Evolutionary conservation across 2,888 invertebrate genomes (phyloP).

Genomic region (Gymnoscelis rufifasciata): DNA sequence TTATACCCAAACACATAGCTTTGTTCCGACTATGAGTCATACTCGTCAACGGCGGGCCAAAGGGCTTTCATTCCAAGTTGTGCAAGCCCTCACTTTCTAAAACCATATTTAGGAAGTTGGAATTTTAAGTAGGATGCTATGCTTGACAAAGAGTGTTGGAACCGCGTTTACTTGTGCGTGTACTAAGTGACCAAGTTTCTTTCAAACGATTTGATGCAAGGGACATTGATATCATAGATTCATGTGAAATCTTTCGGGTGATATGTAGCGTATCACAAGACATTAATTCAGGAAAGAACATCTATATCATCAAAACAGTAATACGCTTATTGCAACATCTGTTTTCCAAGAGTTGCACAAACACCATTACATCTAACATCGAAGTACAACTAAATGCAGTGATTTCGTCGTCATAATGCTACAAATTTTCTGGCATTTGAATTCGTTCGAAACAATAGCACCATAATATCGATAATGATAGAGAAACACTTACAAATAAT

Average conservation of each 20-base stretch:
- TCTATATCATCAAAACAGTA: too few relatives aligned
- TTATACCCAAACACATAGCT: constrained; percentile 13
- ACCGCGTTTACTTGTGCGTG: too few relatives aligned
- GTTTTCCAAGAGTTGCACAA: too few relatives aligned
- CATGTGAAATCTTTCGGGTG: too few relatives aligned
- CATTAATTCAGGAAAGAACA: too few relatives aligned
- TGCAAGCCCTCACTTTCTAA: constrained; percentile 41
- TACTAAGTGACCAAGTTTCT: too few relatives aligned
- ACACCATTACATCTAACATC: too few relatives aligned
- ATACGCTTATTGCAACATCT: too few relatives aligned
- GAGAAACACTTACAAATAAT: constrained; percentile 12
- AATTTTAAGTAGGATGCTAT: constrained; percentile 13
- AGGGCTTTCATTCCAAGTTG: constrained; percentile 51
- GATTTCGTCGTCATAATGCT: not conserved
- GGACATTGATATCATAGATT: too few relatives aligned
- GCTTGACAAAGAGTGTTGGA: constrained; percentile 7
- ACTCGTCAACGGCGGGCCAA: constrained; percentile 46
- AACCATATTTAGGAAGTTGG: constrained; percentile 23
- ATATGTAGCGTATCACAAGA: too few relatives aligned
- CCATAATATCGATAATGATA: constrained; percentile 4
- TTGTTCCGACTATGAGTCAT: constrained; percentile 42
- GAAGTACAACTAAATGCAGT: not conserved
- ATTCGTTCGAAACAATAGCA: constrained; percentile 9
- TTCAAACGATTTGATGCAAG: too few relatives aligned
- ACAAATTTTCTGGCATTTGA: constrained; percentile 3